Base-by-base conservation (phyloP, 2,797 vertebrate species). In the Spea hammondii region DNA sequence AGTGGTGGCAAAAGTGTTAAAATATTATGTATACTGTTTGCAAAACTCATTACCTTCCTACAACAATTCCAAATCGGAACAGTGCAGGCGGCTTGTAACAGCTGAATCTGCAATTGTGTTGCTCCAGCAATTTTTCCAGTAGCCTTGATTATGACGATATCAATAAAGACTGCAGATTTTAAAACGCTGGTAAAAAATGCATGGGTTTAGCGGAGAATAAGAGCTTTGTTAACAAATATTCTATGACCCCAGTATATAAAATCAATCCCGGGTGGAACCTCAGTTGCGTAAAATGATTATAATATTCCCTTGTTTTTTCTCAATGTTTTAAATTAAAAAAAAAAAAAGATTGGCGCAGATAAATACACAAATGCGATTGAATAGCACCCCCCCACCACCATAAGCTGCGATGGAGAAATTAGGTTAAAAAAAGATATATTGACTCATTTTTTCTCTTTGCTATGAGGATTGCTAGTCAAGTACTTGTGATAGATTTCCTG, bases 131-230 rank as follows among this genome's bases (percentile, higher is more conserved):
- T 77, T 78, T 74, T 65, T 77, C 75, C 80, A 74, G 80, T 68
- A 76, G 80, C 80, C 70, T 82, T 82, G 75, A 82, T 77, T 78
- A 82, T 82, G 80, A 78, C 75, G 74, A 77, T 82, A 82, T 78
- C 75, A 82, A 82, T 82, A 82, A 82, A 82, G 75, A 53, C 75
- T 70, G 80, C 80, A 78, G 80, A 70, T 73, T 82, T 66, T 74
- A 77, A 75, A 82, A 70, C 69, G 47, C 68, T 55, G 75, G 70
- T 73, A 49, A 69, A 14, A 69, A 51, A 17, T 4, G 48, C 53
- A 69, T 5, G 48, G 68, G 70, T 55, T 80, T 60, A 65, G 59
- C 64, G 57, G 59, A 14, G 60, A 80, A 76, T 76, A 80, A 80
- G 71, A 65, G 72, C 55, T 74, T 70, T 53, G 72, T 79, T 79